Base-by-base conservation (phyloP, 2,888 invertebrate species). In the Pyrrhia umbra region DNA sequence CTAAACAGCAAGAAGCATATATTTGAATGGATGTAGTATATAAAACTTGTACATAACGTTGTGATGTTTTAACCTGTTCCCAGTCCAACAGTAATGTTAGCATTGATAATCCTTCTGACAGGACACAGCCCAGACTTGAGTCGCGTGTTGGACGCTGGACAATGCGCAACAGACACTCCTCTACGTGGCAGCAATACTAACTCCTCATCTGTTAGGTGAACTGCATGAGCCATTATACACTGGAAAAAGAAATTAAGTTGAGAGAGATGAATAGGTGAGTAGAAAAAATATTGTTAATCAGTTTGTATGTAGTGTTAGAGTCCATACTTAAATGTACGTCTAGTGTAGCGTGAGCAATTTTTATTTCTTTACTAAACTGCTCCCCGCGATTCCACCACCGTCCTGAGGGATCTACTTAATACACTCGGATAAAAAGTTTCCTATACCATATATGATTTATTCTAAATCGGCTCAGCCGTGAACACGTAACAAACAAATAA, bases 111-210 rank as follows among this genome's bases (percentile, higher is more conserved):
- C 56, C 95, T 95, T 64, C 96, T 93, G 0, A 98, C 96, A 81
- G 98, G 97, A 84, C 98, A 98, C 1, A 98, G 83, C 0, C 98
- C 98, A 13, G 98, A 98, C 80, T 95, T 95, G 39, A 99, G 93
- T 76, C 96, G 96, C 0, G 96, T 97, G 89, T 98, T 98, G 1
- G 98, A 98, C 34, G 97, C 96, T 0, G 98, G 98, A 85, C 98
- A 99, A 87, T 98, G 98, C 0, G 98, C 96, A 6, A 99, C 90
- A 0, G 97, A 96, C 1, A 96, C 96, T 0, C 96, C 96, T 56
- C 95, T 95, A 21, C 94, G 74, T 18, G 95, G 94, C 16, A 98
- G 85, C 6, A 97, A 82, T 10, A 89, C 78, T 16, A 98, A 92
- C 90, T 98, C 98, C 2, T 95, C 94, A 39, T 97, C 96, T 8